Evolutionary conservation across 2,888 invertebrate species (phyloP).

Genomic region (Diaprepes abbreviatus): DNA sequence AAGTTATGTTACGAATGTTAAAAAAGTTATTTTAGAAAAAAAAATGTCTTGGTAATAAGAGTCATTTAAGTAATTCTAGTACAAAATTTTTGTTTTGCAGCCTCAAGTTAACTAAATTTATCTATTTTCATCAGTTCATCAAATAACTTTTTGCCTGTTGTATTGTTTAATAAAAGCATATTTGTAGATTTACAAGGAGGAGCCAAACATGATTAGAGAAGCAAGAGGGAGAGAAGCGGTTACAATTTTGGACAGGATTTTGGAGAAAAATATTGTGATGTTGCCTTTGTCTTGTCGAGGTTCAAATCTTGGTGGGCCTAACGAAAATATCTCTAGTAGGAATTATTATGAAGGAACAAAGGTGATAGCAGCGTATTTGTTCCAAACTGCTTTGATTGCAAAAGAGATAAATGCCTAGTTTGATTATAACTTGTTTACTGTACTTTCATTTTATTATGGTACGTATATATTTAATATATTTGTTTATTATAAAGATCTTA

Average conservation of each 20-base stretch:
- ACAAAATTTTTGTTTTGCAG: too few relatives aligned
- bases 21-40: too few relatives aligned
- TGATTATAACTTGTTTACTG: background rate
- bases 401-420: constrained; percentile 11
- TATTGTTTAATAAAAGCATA: background rate
- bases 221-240: constrained; percentile 64
- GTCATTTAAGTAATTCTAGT: too few relatives aligned
- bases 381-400: constrained; percentile 57
- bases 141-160: too few relatives aligned
- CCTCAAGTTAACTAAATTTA: too few relatives aligned
- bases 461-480: too few relatives aligned
- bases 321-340: constrained; percentile 65
- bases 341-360: constrained; percentile 68
- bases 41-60: too few relatives aligned
- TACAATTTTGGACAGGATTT: constrained; percentile 63
- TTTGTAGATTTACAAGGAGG: constrained; percentile 67
- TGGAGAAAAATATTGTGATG: constrained; percentile 65
- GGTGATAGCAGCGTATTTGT: constrained; percentile 66
- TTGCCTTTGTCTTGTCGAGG: constrained; percentile 64
- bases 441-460: too few relatives aligned
- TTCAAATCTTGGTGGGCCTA: constrained; percentile 61
- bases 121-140: too few relatives aligned
- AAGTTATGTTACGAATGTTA: too few relatives aligned
- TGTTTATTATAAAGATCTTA: too few relatives aligned
- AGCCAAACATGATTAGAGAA: constrained; percentile 67